A percentile compares a stretch with the other conserved stretches of the same genome.
Conservation (phyloP, 2,797 vertebrate species). For the Calcarius lapponicus region DNA sequence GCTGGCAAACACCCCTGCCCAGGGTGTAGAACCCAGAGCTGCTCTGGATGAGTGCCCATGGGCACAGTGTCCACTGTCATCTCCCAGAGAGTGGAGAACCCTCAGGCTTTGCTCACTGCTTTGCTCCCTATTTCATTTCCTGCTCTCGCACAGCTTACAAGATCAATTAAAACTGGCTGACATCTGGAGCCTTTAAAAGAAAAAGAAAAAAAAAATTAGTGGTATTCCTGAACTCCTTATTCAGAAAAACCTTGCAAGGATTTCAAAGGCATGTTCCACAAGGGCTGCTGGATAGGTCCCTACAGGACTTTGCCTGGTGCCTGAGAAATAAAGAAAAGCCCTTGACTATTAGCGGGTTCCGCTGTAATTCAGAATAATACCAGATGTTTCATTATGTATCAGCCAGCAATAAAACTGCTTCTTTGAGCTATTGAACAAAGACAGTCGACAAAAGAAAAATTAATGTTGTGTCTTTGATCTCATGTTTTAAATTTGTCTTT, state of each 20-base stretch:
- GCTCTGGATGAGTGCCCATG: accelerated
- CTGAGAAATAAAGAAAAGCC: constrained; percentile 22
- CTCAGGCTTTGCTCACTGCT: neutral
- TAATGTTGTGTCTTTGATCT: constrained; percentile 71
- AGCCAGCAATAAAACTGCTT: neutral
- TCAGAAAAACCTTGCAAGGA: neutral
- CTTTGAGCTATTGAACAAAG: constrained; percentile 62
- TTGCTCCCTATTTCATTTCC: neutral
- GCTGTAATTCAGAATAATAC: constrained; percentile 54
- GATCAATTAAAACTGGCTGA: neutral
- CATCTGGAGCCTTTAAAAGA: constrained; percentile 6
- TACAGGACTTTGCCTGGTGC: neutral
- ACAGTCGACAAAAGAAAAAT: constrained; percentile 65
- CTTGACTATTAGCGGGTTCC: constrained; percentile 9
- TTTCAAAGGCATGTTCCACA: constrained; percentile 9
- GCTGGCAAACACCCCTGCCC: neutral
- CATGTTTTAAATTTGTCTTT: constrained; percentile 70
- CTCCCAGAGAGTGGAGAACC: neutral
- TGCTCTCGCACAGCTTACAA: neutral
- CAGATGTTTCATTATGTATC: constrained; percentile 57
- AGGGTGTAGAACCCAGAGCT: neutral
- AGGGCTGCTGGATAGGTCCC: constrained; percentile 9
- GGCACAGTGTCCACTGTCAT: accelerated
- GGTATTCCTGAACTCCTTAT: neutral
- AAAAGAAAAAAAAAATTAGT: neutral